phyloP scores from a whole-genome alignment of 1,140 invertebrate genomes.

The Dolichoris vasculosae region DNA sequence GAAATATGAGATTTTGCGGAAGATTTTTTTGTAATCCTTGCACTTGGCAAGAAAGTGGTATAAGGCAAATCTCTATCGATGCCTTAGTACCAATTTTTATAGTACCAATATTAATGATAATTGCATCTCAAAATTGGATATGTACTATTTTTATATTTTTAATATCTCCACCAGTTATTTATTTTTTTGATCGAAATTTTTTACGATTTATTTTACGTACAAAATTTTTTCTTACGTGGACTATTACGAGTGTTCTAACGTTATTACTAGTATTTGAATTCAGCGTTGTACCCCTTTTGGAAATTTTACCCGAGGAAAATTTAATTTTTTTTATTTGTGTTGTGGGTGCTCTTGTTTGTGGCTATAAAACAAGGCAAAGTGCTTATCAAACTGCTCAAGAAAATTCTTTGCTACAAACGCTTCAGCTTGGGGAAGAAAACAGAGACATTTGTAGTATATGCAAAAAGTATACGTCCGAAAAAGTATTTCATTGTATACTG shows the following conservation, averaged over 20 bases:
- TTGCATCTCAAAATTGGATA: slow-evolving; percentile 77
- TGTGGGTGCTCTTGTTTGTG: slow-evolving; percentile 75
- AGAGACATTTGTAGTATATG: slow-evolving; percentile 69
- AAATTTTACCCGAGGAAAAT: slow-evolving; percentile 82
- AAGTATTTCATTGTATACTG: slow-evolving; percentile 67
- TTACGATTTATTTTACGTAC: slow-evolving; percentile 76
- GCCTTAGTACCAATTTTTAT: slow-evolving; percentile 79
- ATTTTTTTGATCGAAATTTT: slow-evolving; percentile 78
- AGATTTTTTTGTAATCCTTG: slow-evolving; percentile 71
- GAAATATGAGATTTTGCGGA: slow-evolving; percentile 69
- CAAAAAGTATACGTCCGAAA: slow-evolving; percentile 64
- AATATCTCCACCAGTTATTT: slow-evolving; percentile 77
- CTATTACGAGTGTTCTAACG: slow-evolving; percentile 77
- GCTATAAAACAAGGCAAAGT: slow-evolving; percentile 76
- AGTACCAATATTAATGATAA: slow-evolving; percentile 76
- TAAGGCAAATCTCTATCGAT: slow-evolving; percentile 75
- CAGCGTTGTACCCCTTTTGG: slow-evolving; percentile 77
- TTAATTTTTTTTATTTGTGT: slow-evolving; percentile 77
- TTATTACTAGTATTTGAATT: slow-evolving; percentile 81
- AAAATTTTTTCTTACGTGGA: slow-evolving; percentile 82
- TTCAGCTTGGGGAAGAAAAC: slow-evolving; percentile 69
- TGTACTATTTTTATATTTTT: slow-evolving; percentile 78
- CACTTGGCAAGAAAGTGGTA: slow-evolving; percentile 69
- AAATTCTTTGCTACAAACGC: slow-evolving; percentile 55
- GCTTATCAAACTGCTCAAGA: slow-evolving; percentile 69